phyloP scores from a whole-genome alignment of 2,797 vertebrate species.

The Oophaga sylvatica region DNA sequence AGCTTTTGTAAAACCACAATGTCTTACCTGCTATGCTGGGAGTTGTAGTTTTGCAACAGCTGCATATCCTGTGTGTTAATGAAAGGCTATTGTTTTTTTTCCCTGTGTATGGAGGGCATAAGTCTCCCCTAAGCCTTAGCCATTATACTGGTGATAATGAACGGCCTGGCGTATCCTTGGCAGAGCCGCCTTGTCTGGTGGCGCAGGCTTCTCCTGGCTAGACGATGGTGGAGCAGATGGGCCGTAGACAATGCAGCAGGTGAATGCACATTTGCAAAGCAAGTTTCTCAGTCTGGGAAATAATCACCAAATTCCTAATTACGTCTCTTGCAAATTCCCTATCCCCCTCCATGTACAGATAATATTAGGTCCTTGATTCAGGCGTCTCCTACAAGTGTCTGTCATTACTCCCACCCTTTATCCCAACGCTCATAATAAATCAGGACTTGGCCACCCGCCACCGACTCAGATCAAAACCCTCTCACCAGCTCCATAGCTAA shows the following conservation, averaged over 20 bases:
- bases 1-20: not conserved
- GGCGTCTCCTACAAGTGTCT: not conserved
- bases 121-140: conserved; percentile 5
- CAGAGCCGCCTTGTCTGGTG: conserved; percentile 52
- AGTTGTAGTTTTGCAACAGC: conserved; percentile 7
- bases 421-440: conserved; percentile 61
- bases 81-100: not conserved
- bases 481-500: conserved; percentile 60
- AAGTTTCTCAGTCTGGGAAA: conserved; percentile 47
- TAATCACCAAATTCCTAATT: conserved; percentile 31
- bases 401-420: conserved; percentile 23
- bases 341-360: not conserved
- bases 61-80: not conserved
- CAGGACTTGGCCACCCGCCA: conserved; percentile 61
- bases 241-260: conserved; percentile 55
- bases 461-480: conserved; percentile 61
- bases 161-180: conserved; percentile 8
- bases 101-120: not conserved
- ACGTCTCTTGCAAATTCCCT: not conserved
- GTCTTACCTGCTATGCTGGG: not conserved
- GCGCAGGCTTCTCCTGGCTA: conserved; percentile 13
- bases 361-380: conserved; percentile 2
- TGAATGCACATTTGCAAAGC: conserved; percentile 44
- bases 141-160: conserved; percentile 19
- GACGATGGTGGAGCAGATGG: conserved; percentile 51